These are phyloP conservation scores for Lithobates sylvaticus DNA, from an alignment of 2,797 vertebrate genomes.

Conservation along the genomic window DNA sequence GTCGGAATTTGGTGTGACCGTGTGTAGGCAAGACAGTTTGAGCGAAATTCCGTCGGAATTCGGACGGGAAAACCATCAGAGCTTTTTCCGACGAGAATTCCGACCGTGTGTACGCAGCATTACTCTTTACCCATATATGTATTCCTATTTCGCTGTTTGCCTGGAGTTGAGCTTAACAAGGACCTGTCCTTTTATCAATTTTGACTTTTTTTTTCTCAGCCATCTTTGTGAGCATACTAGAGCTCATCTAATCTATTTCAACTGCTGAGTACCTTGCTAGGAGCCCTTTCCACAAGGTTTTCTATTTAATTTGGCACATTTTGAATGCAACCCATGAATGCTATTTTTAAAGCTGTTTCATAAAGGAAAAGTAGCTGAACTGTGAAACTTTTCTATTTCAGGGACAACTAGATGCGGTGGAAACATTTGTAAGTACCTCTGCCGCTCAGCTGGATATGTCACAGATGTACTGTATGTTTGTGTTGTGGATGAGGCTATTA, in stretches of 20 bases:
- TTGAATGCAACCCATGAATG: slow-evolving; percentile 33
- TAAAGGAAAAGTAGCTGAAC: background rate
- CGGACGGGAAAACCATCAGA: too few species aligned
- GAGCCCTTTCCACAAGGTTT: background rate
- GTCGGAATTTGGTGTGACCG: too few species aligned
- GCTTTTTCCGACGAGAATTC: too few species aligned
- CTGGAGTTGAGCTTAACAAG: background rate
- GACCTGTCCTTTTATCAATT: too few species aligned
- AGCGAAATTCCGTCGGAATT: too few species aligned
- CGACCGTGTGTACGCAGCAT: too few species aligned
- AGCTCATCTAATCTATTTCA: background rate
- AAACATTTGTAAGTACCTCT: slow-evolving; percentile 74
- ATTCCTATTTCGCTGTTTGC: too few species aligned
- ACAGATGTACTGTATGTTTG: background rate
- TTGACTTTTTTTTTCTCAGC: background rate
- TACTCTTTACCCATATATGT: too few species aligned
- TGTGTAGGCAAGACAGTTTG: too few species aligned
- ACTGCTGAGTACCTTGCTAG: background rate
- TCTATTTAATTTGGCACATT: background rate
- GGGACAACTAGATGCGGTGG: slow-evolving; percentile 69
- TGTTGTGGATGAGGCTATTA: slow-evolving; percentile 13
- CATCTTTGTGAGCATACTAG: background rate
- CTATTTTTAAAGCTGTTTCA: slow-evolving; percentile 47
- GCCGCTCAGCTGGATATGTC: background rate
- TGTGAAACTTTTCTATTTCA: slow-evolving; percentile 57